Conservation (phyloP, 92 coral and sea anemone genomes). For the Zoanthus gigantus region DNA sequence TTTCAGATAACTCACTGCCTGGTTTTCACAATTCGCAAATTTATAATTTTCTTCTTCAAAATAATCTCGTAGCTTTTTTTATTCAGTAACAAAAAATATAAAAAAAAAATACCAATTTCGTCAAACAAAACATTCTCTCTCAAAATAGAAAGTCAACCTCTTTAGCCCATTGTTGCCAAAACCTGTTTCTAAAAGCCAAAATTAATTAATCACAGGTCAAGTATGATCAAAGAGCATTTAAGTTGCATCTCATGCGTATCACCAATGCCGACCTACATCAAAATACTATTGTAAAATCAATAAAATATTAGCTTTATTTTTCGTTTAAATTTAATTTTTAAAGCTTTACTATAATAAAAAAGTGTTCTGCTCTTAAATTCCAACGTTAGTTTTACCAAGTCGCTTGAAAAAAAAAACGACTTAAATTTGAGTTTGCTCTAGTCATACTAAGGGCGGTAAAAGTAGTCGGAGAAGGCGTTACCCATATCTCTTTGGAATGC, state of each 20-base stretch:
- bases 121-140: conserved; percentile 7
- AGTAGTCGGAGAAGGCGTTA: conserved; percentile 13
- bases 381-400: background rate
- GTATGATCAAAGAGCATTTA: conserved; percentile 41
- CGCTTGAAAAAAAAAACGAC: background rate
- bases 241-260: conserved; percentile 37
- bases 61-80: background rate
- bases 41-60: background rate
- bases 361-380: background rate
- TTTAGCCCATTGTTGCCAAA: conserved; percentile 56
- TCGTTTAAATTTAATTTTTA: background rate
- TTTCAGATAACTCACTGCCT: background rate
- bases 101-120: background rate
- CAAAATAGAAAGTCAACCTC: conserved; percentile 55
- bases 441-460: conserved; percentile 22
- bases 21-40: background rate
- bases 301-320: background rate
- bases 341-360: background rate
- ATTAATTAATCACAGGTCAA: conserved; percentile 70
- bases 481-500: conserved; percentile 70
- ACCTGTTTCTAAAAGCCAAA: conserved; percentile 59
- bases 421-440: background rate
- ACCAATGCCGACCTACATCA: background rate
- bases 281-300: conserved; percentile 2
- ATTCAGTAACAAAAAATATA: background rate